Evolutionary conservation across 2,113 vertebrate genomes (phyloP).

Genomic region (Corythornis madagascariensis): DNA sequence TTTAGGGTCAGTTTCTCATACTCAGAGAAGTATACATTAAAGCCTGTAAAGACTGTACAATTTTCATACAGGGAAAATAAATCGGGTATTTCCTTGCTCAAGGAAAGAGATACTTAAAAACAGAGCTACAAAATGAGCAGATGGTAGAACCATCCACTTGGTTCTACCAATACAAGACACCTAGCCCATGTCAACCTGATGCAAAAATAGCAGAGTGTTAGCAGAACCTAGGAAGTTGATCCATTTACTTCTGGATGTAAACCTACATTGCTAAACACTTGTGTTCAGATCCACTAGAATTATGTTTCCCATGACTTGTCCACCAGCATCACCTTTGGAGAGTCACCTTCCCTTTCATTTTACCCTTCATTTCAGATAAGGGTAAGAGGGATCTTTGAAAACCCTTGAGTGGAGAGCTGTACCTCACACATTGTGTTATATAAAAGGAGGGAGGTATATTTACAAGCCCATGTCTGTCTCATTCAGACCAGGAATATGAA

Average conservation of each 20-base stretch:
- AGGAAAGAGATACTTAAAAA: not conserved
- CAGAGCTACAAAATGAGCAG: not conserved
- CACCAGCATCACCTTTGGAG: not conserved
- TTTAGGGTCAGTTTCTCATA: not conserved
- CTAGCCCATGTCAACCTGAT: not conserved
- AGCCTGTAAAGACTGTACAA: not conserved
- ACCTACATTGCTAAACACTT: not conserved
- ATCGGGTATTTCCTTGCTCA: not conserved
- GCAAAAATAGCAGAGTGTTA: not conserved
- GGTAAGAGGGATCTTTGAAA: not conserved
- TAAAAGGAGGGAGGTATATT: not conserved
- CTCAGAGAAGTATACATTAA: not conserved
- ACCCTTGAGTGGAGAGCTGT: not conserved
- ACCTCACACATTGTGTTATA: no score
- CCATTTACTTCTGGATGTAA: not conserved
- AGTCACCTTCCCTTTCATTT: not conserved
- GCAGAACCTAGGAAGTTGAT: not conserved
- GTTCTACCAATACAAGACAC: not conserved
- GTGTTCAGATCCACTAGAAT: not conserved
- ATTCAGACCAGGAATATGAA: not conserved
- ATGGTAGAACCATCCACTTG: fast-evolving
- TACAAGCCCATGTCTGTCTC: not conserved
- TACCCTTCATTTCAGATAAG: not conserved
- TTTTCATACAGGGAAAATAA: not conserved
- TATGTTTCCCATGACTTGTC: not conserved